Evolutionary conservation across 2,888 invertebrate genomes (phyloP), one percentile per base, ranked within the genome.

Genomic region (Apamea monoglypha): DNA sequence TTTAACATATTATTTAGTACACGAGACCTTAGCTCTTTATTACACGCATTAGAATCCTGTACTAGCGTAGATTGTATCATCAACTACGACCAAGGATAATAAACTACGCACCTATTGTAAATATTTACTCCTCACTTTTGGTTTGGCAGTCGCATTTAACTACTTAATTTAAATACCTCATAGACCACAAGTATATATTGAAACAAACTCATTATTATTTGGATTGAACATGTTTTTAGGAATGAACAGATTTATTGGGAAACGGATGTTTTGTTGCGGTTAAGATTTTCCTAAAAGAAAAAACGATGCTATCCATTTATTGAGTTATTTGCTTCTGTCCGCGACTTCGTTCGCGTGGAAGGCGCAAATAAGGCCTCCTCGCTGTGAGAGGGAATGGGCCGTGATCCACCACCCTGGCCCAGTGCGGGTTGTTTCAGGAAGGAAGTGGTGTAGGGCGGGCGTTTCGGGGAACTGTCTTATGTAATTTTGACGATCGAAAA

Each of bases 61-160:
- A 61, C 29, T 21, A 32, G 59, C 59, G n/a, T 47, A 80, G 72
- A 78, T 73, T 63, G 53, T 83, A 70, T 66, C 59, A 66, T 71
- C 74, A 40, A 78, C 70, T 32, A 74, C 36, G 56, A 70, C 47
- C 63, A 74, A 71, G 67, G 32, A 71, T 78, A 69, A 29, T 5
- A 61, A 32, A 67, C 74, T 74, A 61, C 36, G 59, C 16, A 50
- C 50, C 6, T 21, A 67, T 66, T 40, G 63, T 59, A 83, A 78
- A 70, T 84, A 70, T 79, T 73, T 64, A 73, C 74, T 64, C 21
- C 29, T n/a, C 21, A 74, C 74, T 82, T 74, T 47, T 36, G 14
- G 21, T 61, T 61, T 21, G 36, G 61, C 47, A 53, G 50, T 53
- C 32, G 32, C 16, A 40, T 50, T 81, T 40, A 40, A 40, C 40